Percentiles rank a stretch among this genome's conserved stretches.
These are phyloP conservation scores for Acleris sparsana DNA, from an alignment of 2,888 invertebrate genomes.

Conservation along the genomic window DNA sequence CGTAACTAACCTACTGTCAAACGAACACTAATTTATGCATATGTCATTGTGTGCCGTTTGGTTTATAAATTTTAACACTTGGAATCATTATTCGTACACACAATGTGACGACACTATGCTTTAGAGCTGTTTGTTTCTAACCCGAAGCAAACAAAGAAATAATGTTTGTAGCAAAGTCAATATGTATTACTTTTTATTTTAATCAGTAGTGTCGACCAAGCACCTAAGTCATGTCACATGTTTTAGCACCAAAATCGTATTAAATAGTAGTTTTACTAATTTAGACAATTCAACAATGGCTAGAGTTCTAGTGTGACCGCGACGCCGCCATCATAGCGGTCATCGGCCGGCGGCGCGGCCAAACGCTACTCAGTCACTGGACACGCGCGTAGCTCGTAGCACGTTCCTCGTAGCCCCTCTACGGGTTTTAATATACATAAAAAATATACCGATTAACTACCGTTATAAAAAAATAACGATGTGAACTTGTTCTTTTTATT, in stretches of 20 bases:
- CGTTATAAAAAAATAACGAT: neutral
- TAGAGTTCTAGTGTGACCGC: neutral
- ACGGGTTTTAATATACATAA: constrained; percentile 16
- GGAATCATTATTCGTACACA: no score
- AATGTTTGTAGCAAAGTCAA: no score
- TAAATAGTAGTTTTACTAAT: neutral
- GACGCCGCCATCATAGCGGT: constrained; percentile 47
- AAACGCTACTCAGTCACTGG: constrained; percentile 38
- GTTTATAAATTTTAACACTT: no score
- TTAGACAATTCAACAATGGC: constrained; percentile 1
- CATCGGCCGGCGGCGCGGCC: constrained; percentile 55
- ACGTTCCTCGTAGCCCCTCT: constrained; percentile 40
- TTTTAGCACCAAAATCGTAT: neutral
- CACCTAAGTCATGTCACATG: no score
- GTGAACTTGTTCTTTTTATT: neutral
- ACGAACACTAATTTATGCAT: no score
- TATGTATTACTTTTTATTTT: no score
- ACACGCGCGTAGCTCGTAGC: constrained; percentile 42
- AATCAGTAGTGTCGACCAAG: no score
- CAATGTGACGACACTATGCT: no score
- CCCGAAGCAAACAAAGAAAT: no score
- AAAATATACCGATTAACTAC: neutral
- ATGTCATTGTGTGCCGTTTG: no score
- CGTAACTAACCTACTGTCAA: no score
- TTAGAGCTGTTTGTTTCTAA: no score